Conservation (phyloP, 2,113 vertebrate genomes). For the Puma concolor region DNA sequence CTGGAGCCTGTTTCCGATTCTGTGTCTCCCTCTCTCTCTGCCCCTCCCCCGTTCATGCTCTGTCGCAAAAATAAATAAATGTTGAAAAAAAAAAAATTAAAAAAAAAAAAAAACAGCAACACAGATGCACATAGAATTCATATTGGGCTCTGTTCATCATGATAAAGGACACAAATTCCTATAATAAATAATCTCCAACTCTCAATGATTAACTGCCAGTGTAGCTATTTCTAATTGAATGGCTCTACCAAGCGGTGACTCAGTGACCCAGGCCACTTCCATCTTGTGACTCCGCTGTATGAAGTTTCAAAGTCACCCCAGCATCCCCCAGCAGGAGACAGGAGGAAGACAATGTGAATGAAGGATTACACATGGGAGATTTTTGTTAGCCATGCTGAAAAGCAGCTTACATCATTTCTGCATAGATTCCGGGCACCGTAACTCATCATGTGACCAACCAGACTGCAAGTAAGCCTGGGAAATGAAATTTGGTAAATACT, state of each 20-base stretch:
- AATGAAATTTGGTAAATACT: background rate
- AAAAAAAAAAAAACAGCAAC: background rate
- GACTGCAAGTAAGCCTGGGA: background rate
- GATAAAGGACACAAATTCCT: background rate
- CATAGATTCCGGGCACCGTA: background rate
- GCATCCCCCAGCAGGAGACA: background rate
- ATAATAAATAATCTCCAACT: background rate
- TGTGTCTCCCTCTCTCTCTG: too few relatives aligned
- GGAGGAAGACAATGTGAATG: background rate
- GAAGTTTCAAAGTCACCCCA: background rate
- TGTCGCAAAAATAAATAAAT: too few relatives aligned
- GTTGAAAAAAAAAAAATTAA: too few relatives aligned
- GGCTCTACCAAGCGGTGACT: background rate
- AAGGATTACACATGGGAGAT: background rate
- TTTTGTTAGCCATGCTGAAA: background rate
- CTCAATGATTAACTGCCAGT: background rate
- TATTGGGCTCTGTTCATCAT: background rate
- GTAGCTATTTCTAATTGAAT: background rate
- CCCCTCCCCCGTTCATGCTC: too few relatives aligned
- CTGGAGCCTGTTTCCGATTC: too few relatives aligned
- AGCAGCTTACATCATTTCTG: background rate
- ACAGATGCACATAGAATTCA: constrained; percentile 12
- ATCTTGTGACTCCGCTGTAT: background rate
- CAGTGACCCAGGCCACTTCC: background rate
- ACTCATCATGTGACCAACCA: background rate